Evolutionary conservation across 2,797 vertebrate genomes (phyloP).

Genomic region (Arctocebus calabarensis): DNA sequence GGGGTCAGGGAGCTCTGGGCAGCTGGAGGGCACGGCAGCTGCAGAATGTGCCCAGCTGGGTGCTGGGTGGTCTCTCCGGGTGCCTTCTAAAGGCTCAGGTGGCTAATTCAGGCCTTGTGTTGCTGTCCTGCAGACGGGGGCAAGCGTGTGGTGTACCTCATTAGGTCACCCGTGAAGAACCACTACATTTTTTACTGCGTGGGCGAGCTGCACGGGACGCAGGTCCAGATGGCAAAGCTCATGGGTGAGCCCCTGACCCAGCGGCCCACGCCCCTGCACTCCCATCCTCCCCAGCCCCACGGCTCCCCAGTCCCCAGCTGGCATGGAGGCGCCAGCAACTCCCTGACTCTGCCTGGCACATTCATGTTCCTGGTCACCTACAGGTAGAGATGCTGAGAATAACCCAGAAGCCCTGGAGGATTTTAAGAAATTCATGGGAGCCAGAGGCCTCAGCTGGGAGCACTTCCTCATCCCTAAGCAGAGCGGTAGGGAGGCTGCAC

Average conservation of each 20-base stretch:
- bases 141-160: fast-evolving
- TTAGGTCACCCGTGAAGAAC: fast-evolving
- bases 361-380: neutral
- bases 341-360: fast-evolving
- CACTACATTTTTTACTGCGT: neutral
- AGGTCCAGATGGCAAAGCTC: neutral
- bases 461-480: slow-evolving; percentile 2
- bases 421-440: neutral
- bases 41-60: neutral
- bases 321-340: fast-evolving
- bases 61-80: fast-evolving
- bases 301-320: no score
- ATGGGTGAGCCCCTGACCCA: neutral
- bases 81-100: fast-evolving
- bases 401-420: slow-evolving; percentile 23
- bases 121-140: neutral
- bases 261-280: fast-evolving
- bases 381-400: neutral
- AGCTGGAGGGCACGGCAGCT: fast-evolving
- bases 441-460: neutral
- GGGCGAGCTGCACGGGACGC: fast-evolving
- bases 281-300: no score
- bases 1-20: neutral
- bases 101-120: neutral
- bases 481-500: neutral